Conservation (phyloP, 1,140 invertebrate species). For the Psix sp. region DNA sequence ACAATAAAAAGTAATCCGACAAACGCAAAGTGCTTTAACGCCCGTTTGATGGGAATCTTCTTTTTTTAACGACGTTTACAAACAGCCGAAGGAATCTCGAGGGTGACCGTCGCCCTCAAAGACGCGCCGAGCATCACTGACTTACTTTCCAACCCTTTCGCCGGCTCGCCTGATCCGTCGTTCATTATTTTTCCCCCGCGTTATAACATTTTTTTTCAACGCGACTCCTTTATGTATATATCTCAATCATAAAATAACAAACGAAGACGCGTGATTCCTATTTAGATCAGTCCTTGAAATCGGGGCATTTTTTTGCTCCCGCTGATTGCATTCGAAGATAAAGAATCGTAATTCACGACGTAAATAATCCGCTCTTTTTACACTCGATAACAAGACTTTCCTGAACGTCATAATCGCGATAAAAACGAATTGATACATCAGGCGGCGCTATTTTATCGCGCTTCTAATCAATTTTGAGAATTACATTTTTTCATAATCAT, state of each 20-base stretch:
- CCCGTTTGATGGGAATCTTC: conserved; percentile 47
- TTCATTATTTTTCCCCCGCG: conserved; percentile 25
- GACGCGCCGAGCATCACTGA: conserved; percentile 67
- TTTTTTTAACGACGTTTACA: conserved; percentile 56
- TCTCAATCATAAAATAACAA: conserved; percentile 39
- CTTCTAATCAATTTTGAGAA: too few relatives aligned
- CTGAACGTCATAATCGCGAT: conserved; percentile 8
- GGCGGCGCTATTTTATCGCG: too few relatives aligned
- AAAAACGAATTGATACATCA: conserved; percentile 31
- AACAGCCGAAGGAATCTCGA: conserved; percentile 52
- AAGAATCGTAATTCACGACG: conserved; percentile 57
- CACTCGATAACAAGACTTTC: conserved; percentile 16
- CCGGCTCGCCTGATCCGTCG: conserved; percentile 10
- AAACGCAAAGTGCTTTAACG: conserved; percentile 50
- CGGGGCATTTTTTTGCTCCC: conserved; percentile 27
- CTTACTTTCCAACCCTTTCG: conserved; percentile 74
- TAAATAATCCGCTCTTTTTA: conserved; percentile 40
- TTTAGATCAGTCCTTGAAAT: conserved; percentile 56
- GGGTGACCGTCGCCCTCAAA: conserved; percentile 41
- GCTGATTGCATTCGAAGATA: conserved; percentile 54
- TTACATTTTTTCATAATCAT: too few relatives aligned
- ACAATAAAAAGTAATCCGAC: conserved; percentile 53
- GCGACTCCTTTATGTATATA: conserved; percentile 11
- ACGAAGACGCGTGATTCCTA: conserved; percentile 38
- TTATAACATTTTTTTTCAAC: conserved; percentile 24